A percentile compares a stretch with the other conserved stretches of the same genome.
These are phyloP conservation scores for Cordilura impudica DNA, from an alignment of 2,888 invertebrate species.

Conservation along the genomic window DNA sequence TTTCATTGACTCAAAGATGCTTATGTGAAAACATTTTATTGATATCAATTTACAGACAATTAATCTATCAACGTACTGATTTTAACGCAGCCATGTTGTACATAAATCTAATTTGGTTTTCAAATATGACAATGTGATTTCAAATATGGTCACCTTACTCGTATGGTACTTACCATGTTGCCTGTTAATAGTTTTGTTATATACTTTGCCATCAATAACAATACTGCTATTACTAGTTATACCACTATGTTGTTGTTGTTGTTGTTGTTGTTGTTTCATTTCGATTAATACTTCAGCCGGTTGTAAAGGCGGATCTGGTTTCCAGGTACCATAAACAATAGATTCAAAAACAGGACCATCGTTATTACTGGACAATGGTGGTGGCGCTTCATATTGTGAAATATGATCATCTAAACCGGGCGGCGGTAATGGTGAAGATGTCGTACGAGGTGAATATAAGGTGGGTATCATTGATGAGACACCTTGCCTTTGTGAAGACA, in stretches of 20 bases:
- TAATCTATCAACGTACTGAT: no score
- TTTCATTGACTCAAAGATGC: no score
- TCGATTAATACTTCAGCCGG: constrained; percentile 59
- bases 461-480: not conserved
- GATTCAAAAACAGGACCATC: constrained; percentile 65
- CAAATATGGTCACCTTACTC: not conserved
- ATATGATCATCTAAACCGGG: constrained; percentile 40
- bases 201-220: constrained; percentile 22
- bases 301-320: constrained; percentile 68
- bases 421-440: not conserved
- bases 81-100: no score
- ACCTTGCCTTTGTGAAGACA: constrained; percentile 11
- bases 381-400: constrained; percentile 5
- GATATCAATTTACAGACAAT: no score
- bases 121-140: not conserved
- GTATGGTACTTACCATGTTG: constrained; percentile 46
- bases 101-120: not conserved
- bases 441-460: constrained; percentile 1
- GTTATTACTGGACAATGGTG: constrained; percentile 33
- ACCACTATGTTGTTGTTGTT: not conserved
- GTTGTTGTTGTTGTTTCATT: constrained; percentile 10
- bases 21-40: no score
- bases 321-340: constrained; percentile 73
- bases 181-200: constrained; percentile 55
- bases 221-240: not conserved